These are phyloP conservation scores for Eledone cirrhosa DNA, from an alignment of 2,888 invertebrate species.

Conservation along the genomic window DNA sequence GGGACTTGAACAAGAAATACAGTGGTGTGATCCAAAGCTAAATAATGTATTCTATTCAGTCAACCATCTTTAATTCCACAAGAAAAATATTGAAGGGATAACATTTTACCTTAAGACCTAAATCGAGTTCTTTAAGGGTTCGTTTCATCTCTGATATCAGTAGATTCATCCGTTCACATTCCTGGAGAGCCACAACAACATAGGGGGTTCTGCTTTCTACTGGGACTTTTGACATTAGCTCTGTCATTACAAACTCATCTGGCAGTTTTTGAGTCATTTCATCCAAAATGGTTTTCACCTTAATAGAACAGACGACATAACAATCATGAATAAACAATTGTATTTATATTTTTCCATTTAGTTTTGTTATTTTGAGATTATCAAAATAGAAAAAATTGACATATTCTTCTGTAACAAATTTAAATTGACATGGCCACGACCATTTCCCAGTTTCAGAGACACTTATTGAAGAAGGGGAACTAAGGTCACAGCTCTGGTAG, in stretches of 20 bases:
- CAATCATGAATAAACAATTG: not conserved
- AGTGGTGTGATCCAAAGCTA: too few species aligned
- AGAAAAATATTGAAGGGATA: too few species aligned
- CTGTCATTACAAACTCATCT: constrained; percentile 94
- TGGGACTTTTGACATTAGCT: constrained; percentile 85
- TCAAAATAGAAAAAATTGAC: too few species aligned
- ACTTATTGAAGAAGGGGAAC: too few species aligned
- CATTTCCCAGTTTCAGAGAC: too few species aligned
- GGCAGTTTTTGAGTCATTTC: constrained; percentile 94
- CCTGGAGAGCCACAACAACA: constrained; percentile 84
- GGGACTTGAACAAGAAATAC: too few species aligned
- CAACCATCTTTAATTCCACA: too few species aligned
- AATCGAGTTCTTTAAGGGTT: constrained; percentile 88
- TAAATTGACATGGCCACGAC: too few species aligned
- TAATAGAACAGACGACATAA: constrained; percentile 36
- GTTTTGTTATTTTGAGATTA: too few species aligned
- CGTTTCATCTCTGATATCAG: constrained; percentile 90
- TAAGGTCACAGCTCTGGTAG: too few species aligned
- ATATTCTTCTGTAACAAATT: too few species aligned
- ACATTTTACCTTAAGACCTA: constrained; percentile 82
- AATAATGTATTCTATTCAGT: too few species aligned
- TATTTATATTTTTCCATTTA: not conserved
- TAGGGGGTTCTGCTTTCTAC: constrained; percentile 96
- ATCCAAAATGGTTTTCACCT: constrained; percentile 93
- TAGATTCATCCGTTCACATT: constrained; percentile 95